A percentile compares a stretch with the other conserved stretches of the same genome.
Conservation (phyloP, 2,113 vertebrate species). For the Nothobranchius furzeri region DNA sequence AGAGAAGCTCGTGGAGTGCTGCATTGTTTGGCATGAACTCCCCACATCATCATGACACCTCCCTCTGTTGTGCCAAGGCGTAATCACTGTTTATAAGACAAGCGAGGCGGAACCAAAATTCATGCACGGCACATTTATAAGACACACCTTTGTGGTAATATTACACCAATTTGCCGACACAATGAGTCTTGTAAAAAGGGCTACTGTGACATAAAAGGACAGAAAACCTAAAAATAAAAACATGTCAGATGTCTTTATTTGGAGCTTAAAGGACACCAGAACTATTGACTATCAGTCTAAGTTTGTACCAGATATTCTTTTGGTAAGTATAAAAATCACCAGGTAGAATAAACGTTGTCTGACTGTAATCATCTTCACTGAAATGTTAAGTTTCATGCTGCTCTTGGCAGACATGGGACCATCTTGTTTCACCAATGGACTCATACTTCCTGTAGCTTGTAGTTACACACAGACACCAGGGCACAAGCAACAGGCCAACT, state of each 20-base stretch:
- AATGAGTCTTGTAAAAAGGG: no score
- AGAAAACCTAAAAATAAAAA: no score
- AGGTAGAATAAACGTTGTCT: constrained; percentile 20
- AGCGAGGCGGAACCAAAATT: no score
- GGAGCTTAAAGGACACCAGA: constrained; percentile 21
- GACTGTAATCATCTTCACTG: constrained; percentile 28
- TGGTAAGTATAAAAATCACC: constrained; percentile 14
- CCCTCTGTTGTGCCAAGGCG: no score
- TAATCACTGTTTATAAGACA: no score
- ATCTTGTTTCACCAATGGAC: constrained; percentile 51
- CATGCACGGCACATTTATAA: no score
- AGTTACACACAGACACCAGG: constrained; percentile 39
- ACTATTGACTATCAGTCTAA: constrained; percentile 8
- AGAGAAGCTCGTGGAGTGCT: no score
- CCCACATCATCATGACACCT: no score
- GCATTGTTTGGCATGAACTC: no score
- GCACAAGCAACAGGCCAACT: background rate
- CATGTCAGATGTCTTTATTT: constrained; percentile 23
- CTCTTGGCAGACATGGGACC: constrained; percentile 45
- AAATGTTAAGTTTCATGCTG: constrained; percentile 57
- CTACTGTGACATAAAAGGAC: no score
- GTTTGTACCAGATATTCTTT: constrained; percentile 5
- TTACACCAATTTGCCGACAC: no score
- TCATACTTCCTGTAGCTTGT: constrained; percentile 40
- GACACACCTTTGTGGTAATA: no score